Evolutionary conservation across 1,140 invertebrate genomes (phyloP).

Genomic region (Ostrea denselamellosa): DNA sequence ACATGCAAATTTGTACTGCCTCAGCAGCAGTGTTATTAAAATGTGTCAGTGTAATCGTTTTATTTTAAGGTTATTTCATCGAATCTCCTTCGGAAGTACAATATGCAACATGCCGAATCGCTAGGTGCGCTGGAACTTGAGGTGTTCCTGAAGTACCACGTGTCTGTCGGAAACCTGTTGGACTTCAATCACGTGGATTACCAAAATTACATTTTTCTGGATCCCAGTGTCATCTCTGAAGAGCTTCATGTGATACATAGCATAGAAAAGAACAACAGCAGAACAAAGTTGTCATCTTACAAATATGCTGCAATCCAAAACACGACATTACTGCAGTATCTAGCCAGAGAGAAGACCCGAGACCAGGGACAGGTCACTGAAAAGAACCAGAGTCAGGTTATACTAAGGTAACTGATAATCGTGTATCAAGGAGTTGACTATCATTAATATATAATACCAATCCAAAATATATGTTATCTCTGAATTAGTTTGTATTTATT

Average conservation of each 20-base stretch:
- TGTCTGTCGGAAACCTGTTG: not conserved
- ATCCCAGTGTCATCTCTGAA: not conserved
- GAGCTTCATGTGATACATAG: not conserved
- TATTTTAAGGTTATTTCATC: not conserved
- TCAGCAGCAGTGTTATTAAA: too few species aligned
- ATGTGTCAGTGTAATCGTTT: not conserved
- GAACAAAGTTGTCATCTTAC: not conserved
- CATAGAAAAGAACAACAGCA: not conserved
- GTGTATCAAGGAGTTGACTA: not conserved
- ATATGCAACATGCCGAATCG: not conserved
- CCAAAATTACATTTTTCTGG: not conserved
- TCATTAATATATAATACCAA: too few species aligned
- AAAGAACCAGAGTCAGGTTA: not conserved
- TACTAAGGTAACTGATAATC: not conserved
- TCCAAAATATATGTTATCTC: too few species aligned
- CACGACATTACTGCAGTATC: not conserved
- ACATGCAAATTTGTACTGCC: too few species aligned
- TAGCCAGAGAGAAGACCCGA: not conserved
- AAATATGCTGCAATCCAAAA: not conserved
- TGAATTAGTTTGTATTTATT: too few species aligned
- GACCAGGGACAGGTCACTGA: not conserved
- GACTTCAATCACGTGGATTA: not conserved
- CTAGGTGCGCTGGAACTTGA: not conserved
- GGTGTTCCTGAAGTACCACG: conserved; percentile 22
- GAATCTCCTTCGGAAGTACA: not conserved